Percentiles rank a stretch among this genome's conserved stretches.
Evolutionary conservation across 2,888 invertebrate species (phyloP).

Genomic region (Melieria omissa): DNA sequence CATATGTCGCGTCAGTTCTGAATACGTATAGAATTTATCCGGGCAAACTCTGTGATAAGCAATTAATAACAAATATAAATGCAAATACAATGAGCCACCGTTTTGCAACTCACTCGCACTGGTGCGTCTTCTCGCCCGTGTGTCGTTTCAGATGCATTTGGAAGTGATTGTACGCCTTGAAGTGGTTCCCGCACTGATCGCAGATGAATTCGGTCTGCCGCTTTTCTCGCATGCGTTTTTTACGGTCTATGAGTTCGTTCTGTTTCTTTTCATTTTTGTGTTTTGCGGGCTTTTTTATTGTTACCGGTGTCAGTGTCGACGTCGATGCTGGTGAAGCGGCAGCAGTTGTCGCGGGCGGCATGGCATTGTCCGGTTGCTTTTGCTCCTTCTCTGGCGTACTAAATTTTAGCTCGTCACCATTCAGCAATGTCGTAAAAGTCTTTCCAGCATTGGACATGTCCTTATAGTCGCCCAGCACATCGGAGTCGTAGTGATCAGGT

Average conservation of each 20-base stretch:
- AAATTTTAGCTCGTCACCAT: neutral
- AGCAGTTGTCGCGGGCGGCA: too few relatives aligned
- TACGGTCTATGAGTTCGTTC: neutral
- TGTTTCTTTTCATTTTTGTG: neutral
- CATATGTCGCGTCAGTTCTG: slow-evolving; percentile 58
- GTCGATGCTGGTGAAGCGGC: too few relatives aligned
- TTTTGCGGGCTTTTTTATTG: neutral
- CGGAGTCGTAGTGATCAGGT: too few relatives aligned
- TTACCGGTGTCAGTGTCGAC: neutral
- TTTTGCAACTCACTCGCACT: slow-evolving; percentile 54
- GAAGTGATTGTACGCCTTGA: slow-evolving; percentile 57
- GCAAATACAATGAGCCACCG: neutral
- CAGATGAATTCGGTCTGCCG: slow-evolving; percentile 49
- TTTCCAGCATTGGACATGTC: too few relatives aligned
- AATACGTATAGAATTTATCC: slow-evolving; percentile 56
- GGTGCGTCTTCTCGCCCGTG: slow-evolving; percentile 57
- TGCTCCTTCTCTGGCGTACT: neutral
- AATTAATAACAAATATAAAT: slow-evolving; percentile 7
- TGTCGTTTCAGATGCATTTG: slow-evolving; percentile 58
- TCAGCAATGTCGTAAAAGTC: too few relatives aligned
- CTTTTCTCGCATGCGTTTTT: slow-evolving; percentile 4
- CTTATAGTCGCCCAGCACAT: too few relatives aligned
- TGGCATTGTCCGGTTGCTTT: neutral
- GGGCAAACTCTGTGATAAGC: slow-evolving; percentile 51
- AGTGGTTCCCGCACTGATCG: slow-evolving; percentile 58